Conservation (phyloP, 2,113 vertebrate species). For the Aegithalos caudatus region DNA sequence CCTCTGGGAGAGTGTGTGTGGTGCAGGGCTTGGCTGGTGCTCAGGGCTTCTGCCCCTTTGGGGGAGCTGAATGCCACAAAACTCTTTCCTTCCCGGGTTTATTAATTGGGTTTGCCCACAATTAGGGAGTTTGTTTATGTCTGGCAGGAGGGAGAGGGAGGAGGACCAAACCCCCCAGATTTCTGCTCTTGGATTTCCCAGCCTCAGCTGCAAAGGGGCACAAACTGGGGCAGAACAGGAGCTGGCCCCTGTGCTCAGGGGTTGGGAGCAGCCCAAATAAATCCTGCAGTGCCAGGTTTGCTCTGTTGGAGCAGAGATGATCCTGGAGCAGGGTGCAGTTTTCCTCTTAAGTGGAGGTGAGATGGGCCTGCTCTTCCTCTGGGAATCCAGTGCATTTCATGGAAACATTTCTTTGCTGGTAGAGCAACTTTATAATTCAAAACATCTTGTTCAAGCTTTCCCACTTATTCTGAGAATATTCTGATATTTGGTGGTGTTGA, state of each 20-base stretch:
- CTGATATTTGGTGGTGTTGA: neutral
- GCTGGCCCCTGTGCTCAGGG: too few species aligned
- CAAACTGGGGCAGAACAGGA: too few species aligned
- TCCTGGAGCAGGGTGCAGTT: too few species aligned
- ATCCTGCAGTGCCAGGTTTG: too few species aligned
- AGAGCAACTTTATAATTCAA: neutral
- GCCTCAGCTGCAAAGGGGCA: neutral
- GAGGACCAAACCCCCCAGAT: neutral
- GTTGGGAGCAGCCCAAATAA: too few species aligned
- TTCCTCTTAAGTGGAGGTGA: too few species aligned
- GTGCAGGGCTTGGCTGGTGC: neutral
- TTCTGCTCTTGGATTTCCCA: neutral
- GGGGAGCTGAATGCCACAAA: neutral
- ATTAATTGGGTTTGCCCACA: neutral
- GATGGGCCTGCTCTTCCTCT: too few species aligned
- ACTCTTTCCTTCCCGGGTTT: neutral
- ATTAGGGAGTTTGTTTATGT: neutral
- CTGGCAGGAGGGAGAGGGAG: accelerated
- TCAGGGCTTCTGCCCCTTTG: neutral
- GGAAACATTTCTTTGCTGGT: neutral
- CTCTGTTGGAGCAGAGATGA: too few species aligned
- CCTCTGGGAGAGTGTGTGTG: neutral
- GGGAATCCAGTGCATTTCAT: neutral
- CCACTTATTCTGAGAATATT: neutral
- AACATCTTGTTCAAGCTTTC: neutral